Conservation (phyloP, 1,140 invertebrate species). For the Drosophila nigrodunni region DNA sequence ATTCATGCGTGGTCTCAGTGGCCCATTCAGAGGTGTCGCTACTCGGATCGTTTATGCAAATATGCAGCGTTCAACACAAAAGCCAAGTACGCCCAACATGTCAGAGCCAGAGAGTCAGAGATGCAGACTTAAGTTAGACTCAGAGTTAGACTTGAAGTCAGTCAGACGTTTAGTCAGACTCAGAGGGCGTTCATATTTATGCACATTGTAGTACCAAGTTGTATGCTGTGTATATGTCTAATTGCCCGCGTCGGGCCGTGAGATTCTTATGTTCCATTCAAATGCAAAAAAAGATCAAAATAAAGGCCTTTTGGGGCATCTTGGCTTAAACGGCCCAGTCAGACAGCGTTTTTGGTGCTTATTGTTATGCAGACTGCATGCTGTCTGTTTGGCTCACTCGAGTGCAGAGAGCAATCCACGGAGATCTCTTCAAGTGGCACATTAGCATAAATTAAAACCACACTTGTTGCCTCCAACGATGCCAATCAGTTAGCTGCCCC, state of each 20-base stretch:
- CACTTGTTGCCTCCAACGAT: slow-evolving; percentile 59
- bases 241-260: slow-evolving; percentile 49
- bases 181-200: too few species aligned
- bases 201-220: too few species aligned
- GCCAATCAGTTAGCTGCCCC: slow-evolving; percentile 48
- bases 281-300: slow-evolving; percentile 20
- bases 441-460: slow-evolving; percentile 76
- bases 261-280: slow-evolving; percentile 53
- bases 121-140: slow-evolving; percentile 6
- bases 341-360: slow-evolving; percentile 11
- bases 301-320: slow-evolving; percentile 20
- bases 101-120: slow-evolving; percentile 32
- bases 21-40: slow-evolving; percentile 73
- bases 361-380: slow-evolving; percentile 50
- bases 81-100: slow-evolving; percentile 69
- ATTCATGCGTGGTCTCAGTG: slow-evolving; percentile 75
- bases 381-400: slow-evolving; percentile 45
- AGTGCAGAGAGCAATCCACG: slow-evolving; percentile 42
- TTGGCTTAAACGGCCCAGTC: slow-evolving; percentile 1
- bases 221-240: slow-evolving; percentile 34
- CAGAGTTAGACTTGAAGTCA: slow-evolving; percentile 12
- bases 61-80: slow-evolving; percentile 55
- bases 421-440: slow-evolving; percentile 44
- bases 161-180: slow-evolving; percentile 26
- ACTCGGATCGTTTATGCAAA: slow-evolving; percentile 72